Conservation (phyloP, 2,888 invertebrate species). For the Xestobium rufovillosum region DNA sequence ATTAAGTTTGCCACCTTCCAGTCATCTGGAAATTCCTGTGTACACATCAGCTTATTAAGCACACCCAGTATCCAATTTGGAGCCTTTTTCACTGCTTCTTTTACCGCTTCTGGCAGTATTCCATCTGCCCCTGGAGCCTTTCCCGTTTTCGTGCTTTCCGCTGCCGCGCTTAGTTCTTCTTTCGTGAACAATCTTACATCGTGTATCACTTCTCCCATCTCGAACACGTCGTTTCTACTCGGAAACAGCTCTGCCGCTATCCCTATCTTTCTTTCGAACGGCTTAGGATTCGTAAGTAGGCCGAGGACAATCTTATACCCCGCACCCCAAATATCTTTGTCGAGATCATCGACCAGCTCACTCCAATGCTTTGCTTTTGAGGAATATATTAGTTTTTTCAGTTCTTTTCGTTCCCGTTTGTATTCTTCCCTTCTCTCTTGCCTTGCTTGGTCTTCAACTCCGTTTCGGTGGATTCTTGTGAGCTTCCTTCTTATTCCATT, state of each 20-base stretch:
- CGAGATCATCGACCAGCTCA: too few relatives aligned
- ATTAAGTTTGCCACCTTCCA: slow-evolving; percentile 18
- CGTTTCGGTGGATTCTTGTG: not conserved
- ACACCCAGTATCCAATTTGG: slow-evolving; percentile 11
- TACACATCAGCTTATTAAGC: slow-evolving; percentile 5
- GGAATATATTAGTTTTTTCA: too few relatives aligned
- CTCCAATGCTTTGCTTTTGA: not conserved
- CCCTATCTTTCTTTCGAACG: not conserved
- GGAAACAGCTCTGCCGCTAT: slow-evolving; percentile 1
- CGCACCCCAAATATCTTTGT: too few relatives aligned
- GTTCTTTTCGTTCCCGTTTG: not conserved
- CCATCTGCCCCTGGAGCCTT: slow-evolving; percentile 22
- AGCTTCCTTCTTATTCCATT: slow-evolving; percentile 1
- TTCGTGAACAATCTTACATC: slow-evolving; percentile 10
- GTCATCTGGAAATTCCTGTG: slow-evolving; percentile 10
- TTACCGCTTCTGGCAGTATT: slow-evolving; percentile 19
- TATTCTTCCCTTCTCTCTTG: not conserved
- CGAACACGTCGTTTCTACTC: not conserved
- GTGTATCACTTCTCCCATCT: not conserved
- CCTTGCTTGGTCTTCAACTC: too few relatives aligned
- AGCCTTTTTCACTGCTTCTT: slow-evolving; percentile 3
- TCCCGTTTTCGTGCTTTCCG: slow-evolving; percentile 6
- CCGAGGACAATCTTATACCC: too few relatives aligned
- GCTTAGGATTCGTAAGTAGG: too few relatives aligned
- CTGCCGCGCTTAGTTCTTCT: slow-evolving; percentile 14